A percentile compares a stretch with the other conserved stretches of the same genome.
Conservation (phyloP, 2,888 invertebrate species). For the Hyppa rectilinea region DNA sequence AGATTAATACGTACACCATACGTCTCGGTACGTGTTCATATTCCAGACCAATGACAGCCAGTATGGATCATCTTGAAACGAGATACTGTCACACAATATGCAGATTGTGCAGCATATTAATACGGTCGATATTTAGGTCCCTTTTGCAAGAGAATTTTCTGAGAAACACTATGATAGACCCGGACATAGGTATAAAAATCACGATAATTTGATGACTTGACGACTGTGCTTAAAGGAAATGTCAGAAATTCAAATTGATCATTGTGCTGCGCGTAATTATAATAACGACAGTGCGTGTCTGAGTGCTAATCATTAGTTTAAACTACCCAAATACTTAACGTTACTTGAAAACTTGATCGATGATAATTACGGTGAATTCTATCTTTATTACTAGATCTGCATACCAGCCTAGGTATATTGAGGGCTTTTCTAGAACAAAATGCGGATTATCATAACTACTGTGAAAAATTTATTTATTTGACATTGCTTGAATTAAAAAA, state of each 20-base stretch:
- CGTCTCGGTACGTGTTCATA: conserved; percentile 12
- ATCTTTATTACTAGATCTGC: not conserved
- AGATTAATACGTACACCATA: conserved; percentile 3
- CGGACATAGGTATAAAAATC: not conserved
- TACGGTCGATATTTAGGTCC: not conserved
- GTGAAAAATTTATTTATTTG: not conserved
- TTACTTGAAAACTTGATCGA: conserved; percentile 5
- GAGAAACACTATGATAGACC: too few species aligned
- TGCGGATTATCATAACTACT: not conserved
- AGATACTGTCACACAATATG: not conserved
- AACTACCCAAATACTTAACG: conserved; percentile 17
- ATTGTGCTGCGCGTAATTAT: conserved; percentile 9
- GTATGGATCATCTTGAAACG: not conserved
- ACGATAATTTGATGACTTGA: not conserved
- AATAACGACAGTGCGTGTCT: conserved; percentile 18
- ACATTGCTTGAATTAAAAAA: not conserved
- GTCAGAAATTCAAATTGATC: conserved; percentile 6
- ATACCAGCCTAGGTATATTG: too few species aligned
- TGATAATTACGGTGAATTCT: conserved; percentile 11
- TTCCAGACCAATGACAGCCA: not conserved
- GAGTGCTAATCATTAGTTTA: conserved; percentile 30
- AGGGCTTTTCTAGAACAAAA: not conserved
- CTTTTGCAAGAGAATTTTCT: not conserved
- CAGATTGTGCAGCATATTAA: not conserved
- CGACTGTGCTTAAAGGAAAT: not conserved